Percentiles rank a stretch among this genome's conserved stretches.
These are phyloP conservation scores for Phrynocephalus guinanensis DNA, from an alignment of 2,797 vertebrate genomes.

Conservation along the genomic window DNA sequence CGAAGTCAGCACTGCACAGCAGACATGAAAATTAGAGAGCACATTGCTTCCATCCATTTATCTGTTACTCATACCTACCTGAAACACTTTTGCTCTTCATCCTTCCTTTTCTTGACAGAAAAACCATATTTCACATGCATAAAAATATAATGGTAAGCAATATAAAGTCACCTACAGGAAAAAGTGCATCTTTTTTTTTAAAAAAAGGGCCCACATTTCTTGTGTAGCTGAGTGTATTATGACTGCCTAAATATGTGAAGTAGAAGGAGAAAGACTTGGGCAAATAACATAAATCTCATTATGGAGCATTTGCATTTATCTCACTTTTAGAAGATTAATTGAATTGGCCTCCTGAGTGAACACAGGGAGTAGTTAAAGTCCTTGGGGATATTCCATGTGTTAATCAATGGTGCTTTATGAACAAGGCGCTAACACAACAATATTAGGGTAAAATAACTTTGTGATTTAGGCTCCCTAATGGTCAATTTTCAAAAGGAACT, in stretches of 20 bases:
- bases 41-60: no score
- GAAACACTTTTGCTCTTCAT: neutral
- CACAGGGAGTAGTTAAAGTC: conserved; percentile 4
- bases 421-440: conserved; percentile 23
- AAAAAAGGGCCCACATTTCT: neutral
- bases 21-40: no score
- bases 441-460: neutral
- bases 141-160: neutral
- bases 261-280: neutral
- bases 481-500: neutral
- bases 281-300: neutral
- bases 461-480: neutral
- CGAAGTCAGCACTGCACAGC: no score
- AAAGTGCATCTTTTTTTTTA: neutral
- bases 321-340: conserved; percentile 9
- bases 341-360: conserved; percentile 15
- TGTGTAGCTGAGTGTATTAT: neutral
- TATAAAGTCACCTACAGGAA: neutral
- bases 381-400: conserved; percentile 8
- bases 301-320: neutral
- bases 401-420: conserved; percentile 24
- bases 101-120: neutral
- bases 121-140: neutral
- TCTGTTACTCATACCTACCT: neutral
- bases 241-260: neutral